These are phyloP conservation scores for Leptinotarsa tumamoca DNA, from an alignment of 2,888 invertebrate genomes.

Conservation along the genomic window DNA sequence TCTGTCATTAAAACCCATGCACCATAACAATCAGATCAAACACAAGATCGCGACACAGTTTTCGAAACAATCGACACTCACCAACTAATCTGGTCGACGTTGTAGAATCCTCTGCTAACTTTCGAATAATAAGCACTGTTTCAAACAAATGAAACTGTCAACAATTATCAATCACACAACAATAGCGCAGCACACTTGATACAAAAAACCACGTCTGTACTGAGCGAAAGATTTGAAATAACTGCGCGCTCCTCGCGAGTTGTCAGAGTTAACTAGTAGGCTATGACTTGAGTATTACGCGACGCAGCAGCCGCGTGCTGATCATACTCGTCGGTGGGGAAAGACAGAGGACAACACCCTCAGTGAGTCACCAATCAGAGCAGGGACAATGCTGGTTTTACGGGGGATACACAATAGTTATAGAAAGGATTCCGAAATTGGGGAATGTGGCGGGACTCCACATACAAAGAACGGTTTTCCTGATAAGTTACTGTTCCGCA, in stretches of 20 bases:
- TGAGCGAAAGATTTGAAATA: slow-evolving; percentile 31
- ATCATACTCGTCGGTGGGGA: slow-evolving; percentile 56
- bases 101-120: slow-evolving; percentile 29
- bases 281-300: slow-evolving; percentile 44
- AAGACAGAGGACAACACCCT: slow-evolving; percentile 68
- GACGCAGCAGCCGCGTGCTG: slow-evolving; percentile 49
- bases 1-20: slow-evolving; percentile 52
- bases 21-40: slow-evolving; percentile 40
- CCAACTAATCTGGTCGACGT: slow-evolving; percentile 48
- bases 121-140: slow-evolving; percentile 35
- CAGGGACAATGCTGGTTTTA: slow-evolving; percentile 67
- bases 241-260: slow-evolving; percentile 41
- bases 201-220: slow-evolving; percentile 35
- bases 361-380: slow-evolving; percentile 68
- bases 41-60: slow-evolving; percentile 30
- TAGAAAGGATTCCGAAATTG: neutral
- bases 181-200: slow-evolving; percentile 40
- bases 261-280: slow-evolving; percentile 45
- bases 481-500: too few relatives aligned
- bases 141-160: slow-evolving; percentile 40
- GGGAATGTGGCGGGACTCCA: too few relatives aligned
- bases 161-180: slow-evolving; percentile 41
- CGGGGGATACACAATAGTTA: slow-evolving; percentile 31
- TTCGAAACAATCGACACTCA: slow-evolving; percentile 41
- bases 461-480: neutral